A percentile compares a stretch with the other conserved stretches of the same genome.
Conservation (phyloP, 2,888 invertebrate species). For the Apoderus coryli region DNA sequence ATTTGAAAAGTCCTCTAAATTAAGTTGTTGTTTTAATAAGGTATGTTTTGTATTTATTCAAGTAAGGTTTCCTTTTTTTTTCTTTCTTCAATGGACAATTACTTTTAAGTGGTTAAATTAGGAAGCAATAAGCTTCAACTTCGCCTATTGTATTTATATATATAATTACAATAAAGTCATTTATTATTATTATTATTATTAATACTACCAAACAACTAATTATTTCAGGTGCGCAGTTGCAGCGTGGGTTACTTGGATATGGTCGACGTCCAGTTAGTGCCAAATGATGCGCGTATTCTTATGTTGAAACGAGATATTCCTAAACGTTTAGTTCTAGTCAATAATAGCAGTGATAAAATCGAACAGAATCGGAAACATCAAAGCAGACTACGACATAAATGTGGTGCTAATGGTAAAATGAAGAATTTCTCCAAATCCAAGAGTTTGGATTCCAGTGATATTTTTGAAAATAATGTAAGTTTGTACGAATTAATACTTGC, state of each 20-base stretch:
- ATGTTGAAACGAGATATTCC: constrained; percentile 63
- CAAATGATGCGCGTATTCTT: constrained; percentile 56
- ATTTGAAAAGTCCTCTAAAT: no score
- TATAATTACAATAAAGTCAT: no score
- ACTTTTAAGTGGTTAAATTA: no score
- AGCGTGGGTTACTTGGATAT: constrained; percentile 79
- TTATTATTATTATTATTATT: no score
- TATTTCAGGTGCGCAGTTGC: constrained; percentile 70
- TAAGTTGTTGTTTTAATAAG: no score
- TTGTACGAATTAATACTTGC: no score
- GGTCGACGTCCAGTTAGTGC: constrained; percentile 60
- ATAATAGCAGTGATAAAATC: constrained; percentile 34
- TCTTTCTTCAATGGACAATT: no score
- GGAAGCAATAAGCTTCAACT: no score
- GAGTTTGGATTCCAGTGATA: constrained; percentile 73
- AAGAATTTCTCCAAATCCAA: constrained; percentile 61
- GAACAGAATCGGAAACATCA: constrained; percentile 18
- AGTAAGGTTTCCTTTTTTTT: no score
- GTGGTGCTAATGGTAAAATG: constrained; percentile 17
- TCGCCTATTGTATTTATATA: no score
- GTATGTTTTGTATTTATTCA: no score
- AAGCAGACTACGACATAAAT: constrained; percentile 19
- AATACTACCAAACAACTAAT: no score
- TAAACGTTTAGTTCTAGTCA: constrained; percentile 61
- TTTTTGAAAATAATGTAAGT: constrained; percentile 39